Percentiles rank a stretch among this genome's conserved stretches.
Evolutionary conservation across 2,113 vertebrate genomes (phyloP).

Genomic region (Tympanuchus pallidicinctus): DNA sequence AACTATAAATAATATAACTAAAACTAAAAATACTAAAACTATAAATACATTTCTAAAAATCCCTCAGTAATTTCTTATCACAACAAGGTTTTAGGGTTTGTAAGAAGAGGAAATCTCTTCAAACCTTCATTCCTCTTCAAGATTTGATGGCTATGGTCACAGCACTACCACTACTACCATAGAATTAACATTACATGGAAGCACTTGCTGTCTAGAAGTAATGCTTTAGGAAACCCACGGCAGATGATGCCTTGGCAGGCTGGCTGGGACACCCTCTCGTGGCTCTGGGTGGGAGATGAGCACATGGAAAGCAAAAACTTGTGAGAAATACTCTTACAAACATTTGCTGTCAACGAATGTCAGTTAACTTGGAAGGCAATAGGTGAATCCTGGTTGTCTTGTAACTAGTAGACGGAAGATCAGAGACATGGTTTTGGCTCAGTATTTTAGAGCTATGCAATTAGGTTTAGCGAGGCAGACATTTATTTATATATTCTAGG

Average conservation of each 20-base stretch:
- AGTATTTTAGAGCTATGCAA: neutral
- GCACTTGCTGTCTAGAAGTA: fast-evolving
- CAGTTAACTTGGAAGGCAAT: neutral
- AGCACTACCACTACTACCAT: neutral
- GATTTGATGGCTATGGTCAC: neutral
- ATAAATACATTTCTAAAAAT: neutral
- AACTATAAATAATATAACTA: too few species aligned
- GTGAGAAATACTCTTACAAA: neutral
- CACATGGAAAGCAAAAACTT: neutral
- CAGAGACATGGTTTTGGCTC: neutral
- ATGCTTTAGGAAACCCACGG: neutral
- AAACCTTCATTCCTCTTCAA: neutral
- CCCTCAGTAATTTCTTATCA: neutral
- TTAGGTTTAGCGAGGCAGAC: neutral
- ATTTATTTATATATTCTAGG: neutral
- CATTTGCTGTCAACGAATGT: neutral
- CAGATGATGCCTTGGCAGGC: neutral
- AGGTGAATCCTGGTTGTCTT: neutral
- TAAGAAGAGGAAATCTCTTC: neutral
- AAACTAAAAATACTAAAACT: too few species aligned
- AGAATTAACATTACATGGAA: neutral
- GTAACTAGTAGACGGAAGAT: neutral
- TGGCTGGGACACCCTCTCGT: conserved; percentile 5
- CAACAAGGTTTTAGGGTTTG: neutral
- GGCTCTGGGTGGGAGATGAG: neutral